phyloP scores from a whole-genome alignment of 2,797 vertebrate species.

The Melanogrammus aeglefinus region DNA sequence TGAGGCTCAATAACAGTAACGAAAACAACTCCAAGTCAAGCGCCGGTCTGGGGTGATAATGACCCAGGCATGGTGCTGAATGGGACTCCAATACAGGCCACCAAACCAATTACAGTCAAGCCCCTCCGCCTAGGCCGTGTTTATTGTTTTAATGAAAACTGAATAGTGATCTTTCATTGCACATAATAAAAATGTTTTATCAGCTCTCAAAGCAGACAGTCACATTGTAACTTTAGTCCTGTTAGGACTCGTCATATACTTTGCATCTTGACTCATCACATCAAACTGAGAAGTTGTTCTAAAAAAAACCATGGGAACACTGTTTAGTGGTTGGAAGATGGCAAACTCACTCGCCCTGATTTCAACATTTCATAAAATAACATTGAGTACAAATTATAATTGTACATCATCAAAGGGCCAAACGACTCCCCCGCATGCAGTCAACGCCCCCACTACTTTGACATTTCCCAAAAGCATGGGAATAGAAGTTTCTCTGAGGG shows the following conservation, averaged over 20 bases:
- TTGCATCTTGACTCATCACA: not conserved
- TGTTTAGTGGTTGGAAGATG: not conserved
- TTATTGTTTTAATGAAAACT: slow-evolving; percentile 14
- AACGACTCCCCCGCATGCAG: not conserved
- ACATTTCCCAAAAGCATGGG: not conserved
- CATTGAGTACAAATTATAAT: not conserved
- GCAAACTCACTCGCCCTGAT: not conserved
- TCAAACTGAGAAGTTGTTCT: not conserved
- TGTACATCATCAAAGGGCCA: not conserved
- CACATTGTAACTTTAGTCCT: not conserved
- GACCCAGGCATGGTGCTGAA: slow-evolving; percentile 25
- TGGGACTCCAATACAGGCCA: slow-evolving; percentile 52
- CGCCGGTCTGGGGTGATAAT: slow-evolving; percentile 10
- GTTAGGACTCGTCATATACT: not conserved
- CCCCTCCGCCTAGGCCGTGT: slow-evolving; percentile 34
- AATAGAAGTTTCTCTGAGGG: not conserved
- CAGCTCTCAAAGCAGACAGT: not conserved
- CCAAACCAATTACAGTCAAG: slow-evolving; percentile 57
- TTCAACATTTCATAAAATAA: not conserved
- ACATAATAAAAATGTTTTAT: not conserved
- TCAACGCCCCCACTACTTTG: not conserved
- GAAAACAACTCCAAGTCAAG: slow-evolving; percentile 15
- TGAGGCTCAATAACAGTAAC: slow-evolving; percentile 38
- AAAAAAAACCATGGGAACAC: not conserved
- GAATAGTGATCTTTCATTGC: not conserved